Base-by-base conservation (phyloP, 2,888 invertebrate genomes). In the Lomographa bimaculata region DNA sequence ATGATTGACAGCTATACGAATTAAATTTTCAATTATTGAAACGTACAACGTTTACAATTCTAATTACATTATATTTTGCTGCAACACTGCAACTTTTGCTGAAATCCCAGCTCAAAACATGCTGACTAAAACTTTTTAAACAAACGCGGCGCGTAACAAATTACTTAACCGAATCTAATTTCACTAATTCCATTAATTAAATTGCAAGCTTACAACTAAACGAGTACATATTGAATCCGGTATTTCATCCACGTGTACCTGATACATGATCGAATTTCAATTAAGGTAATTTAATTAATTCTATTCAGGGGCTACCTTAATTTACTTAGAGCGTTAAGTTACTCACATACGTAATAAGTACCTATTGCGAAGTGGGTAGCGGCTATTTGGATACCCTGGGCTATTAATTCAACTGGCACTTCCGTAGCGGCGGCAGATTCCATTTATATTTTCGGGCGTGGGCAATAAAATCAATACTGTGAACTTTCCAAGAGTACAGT, bases 401-500 rank as follows among this genome's bases (percentile, higher is more conserved):
- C 46, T 55, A 59, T 68, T 66, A 67, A 70, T 70, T 73, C 67
- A 73, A 64, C 57, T 67, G 57, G 55, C 59, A 67, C 60, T 68
- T 67, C 65, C 60, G 64, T 63, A 64, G 56, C 52, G 26, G 30
- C 20, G 57, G 51, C 64, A 64, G 62, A 69, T 66, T 65, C 71
- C 79, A 79, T 85, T 85, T 84, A 85, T 85, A 89, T 86, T 86
- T 87, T 82, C 72, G 85, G 86, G 80, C 81, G 78, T 59, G 83
- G 80, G 79, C 86, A 86, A 87, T 87, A 89, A 87, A 89, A 89
- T 89, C 87, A 85, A 89, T 89, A 89, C 86, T 68, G 80, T 76
- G 83, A 85, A 86, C 86, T 85, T 82, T 81, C 68, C 74, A 72
- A 64, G 73, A 78, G 87, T 86, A 79, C 87, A 86, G 64, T 87